Conservation (phyloP, 2,113 vertebrate species). For the Strigops habroptila region DNA sequence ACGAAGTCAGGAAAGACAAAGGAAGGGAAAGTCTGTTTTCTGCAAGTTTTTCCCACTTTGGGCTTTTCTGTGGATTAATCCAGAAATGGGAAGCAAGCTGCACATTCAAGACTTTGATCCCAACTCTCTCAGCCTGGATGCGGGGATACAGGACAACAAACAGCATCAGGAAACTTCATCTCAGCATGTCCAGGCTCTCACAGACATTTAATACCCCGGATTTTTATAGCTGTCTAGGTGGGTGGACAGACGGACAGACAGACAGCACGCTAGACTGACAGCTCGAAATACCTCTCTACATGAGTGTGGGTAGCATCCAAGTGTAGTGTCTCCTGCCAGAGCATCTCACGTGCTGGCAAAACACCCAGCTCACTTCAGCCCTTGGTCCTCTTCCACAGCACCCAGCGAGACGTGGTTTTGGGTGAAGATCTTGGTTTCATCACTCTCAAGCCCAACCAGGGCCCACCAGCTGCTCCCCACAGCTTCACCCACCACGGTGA, state of each 20-base stretch:
- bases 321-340: not conserved
- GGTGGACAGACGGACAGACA: slow-evolving; percentile 46
- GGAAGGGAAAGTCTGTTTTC: not conserved
- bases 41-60: not conserved
- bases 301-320: not conserved
- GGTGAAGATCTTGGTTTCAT: not conserved
- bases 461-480: not conserved
- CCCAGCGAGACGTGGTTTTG: accelerated
- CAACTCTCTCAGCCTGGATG: accelerated
- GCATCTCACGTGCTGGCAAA: not conserved
- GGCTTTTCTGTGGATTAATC: not conserved
- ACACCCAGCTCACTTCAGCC: not conserved
- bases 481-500: accelerated
- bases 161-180: not conserved
- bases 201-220: not conserved
- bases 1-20: not conserved
- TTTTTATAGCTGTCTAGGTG: slow-evolving; percentile 16
- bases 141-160: accelerated
- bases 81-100: not conserved
- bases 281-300: slow-evolving; percentile 28
- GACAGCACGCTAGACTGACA: slow-evolving; percentile 49
- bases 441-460: not conserved
- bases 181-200: not conserved
- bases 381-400: not conserved
- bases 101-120: not conserved